Evolutionary conservation across 2,797 vertebrate species (phyloP), one percentile per base, ranked within the genome.

Genomic region (Crossoptilon crossoptilon): DNA sequence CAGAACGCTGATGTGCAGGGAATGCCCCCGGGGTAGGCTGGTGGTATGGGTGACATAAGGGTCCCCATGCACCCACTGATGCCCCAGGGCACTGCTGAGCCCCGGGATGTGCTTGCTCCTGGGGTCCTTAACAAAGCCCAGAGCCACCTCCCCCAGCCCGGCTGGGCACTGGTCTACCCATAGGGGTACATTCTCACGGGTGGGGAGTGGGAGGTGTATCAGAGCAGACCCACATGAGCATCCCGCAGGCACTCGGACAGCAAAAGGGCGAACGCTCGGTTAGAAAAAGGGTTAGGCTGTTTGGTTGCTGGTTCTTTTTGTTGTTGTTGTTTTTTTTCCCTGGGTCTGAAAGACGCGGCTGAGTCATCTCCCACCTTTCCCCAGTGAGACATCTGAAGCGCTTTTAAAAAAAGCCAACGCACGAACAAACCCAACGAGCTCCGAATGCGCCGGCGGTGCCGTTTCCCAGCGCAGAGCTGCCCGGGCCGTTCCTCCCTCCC

Each of bases 31-130:
- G 11, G 37, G 26, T 3, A 7, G 60, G 37, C 60, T 29, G 37
- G 27, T 53, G 51, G 27, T 53, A 29, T 2, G 27, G 51, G 27
- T 53, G 27, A 37, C 56, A 68, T 64, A 2, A 3, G 14, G 60
- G 62, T 60, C 39, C 29, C 16, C 15, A n/a, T 6, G 11, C 51
- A 53, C 51, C 51, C 51, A 53, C 51, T 53, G 51, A 29, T 55
- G 88, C 79, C 85, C 1, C 22, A 27, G 66, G 87, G 69, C 39
- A 90, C 94, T 71, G 79, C 76, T 85, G 88, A 63, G 70, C 5
- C 51, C 87, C 58, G 90, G 88, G 86, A 85, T 94, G 31, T 51
- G 96, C 95, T 95, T 76, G 75, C 77, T 90, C 74, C 83, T 63
- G 46, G 66, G 87, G 75, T 75, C 66, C 33, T 31, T 81, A 90